Conservation (phyloP, 2,113 vertebrate species). For the Symphodus melops region DNA sequence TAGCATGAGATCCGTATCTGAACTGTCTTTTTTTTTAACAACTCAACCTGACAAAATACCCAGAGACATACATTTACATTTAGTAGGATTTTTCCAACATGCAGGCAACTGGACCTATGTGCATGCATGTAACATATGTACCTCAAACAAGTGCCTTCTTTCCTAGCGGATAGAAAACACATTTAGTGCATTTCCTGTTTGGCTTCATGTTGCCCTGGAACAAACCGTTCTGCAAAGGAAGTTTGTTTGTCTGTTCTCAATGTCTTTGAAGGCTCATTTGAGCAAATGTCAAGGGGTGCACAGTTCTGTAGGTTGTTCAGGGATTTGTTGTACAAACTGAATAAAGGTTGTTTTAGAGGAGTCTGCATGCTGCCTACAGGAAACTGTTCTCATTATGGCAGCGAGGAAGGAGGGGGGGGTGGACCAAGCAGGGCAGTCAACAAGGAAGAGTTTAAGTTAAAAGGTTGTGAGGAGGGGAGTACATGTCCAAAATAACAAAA, state of each 20-base stretch:
- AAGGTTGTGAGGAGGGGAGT: conserved; percentile 54
- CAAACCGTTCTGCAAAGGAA: conserved; percentile 53
- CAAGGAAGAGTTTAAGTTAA: conserved; percentile 72
- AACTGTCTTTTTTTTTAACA: conserved; percentile 54
- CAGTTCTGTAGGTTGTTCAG: conserved; percentile 32
- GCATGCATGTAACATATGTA: conserved; percentile 70
- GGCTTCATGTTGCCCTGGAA: conserved; percentile 60
- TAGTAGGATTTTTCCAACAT: conserved; percentile 53
- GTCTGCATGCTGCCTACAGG: conserved; percentile 81
- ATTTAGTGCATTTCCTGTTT: conserved; percentile 74
- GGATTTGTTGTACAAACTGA: conserved; percentile 33
- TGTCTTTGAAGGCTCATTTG: conserved; percentile 49
- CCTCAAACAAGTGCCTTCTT: conserved; percentile 62
- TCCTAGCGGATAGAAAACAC: conserved; percentile 67
- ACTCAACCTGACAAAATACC: conserved; percentile 35
- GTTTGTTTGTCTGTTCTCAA: conserved; percentile 38
- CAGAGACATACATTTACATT: conserved; percentile 46
- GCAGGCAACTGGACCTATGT: conserved; percentile 58
- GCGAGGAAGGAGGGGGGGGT: conserved; percentile 65
- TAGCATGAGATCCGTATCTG: conserved; percentile 59
- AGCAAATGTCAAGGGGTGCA: conserved; percentile 38
- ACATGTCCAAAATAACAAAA: conserved; percentile 75
- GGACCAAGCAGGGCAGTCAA: conserved; percentile 76
- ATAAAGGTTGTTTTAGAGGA: conserved; percentile 58
- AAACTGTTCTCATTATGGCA: conserved; percentile 77